A percentile compares a stretch with the other conserved stretches of the same genome.
These are phyloP conservation scores for Bombyx mandarina DNA, from an alignment of 1,140 invertebrate species.

Conservation along the genomic window DNA sequence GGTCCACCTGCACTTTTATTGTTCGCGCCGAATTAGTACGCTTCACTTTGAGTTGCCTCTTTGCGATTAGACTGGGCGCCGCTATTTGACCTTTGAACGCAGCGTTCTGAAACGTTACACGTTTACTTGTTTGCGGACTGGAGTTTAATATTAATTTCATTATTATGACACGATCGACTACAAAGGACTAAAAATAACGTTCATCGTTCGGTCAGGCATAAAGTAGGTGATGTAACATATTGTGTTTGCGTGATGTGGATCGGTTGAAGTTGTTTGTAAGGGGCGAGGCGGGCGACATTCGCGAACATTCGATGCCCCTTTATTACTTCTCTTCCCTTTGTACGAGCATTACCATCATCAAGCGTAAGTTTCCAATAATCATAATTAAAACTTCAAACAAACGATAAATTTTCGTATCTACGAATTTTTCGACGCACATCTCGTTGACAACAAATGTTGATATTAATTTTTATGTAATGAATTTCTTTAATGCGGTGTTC, in stretches of 20 bases:
- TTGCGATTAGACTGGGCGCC: constrained; percentile 36
- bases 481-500: too few species aligned
- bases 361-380: constrained; percentile 42
- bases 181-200: not conserved
- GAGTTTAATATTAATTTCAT: too few species aligned
- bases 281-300: constrained; percentile 11
- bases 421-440: too few species aligned
- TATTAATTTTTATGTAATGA: too few species aligned
- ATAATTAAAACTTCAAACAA: constrained; percentile 49
- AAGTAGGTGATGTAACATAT: constrained; percentile 18
- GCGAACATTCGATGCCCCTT: constrained; percentile 57
- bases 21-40: constrained; percentile 64
- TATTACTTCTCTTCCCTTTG: constrained; percentile 63
- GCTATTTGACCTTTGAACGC: constrained; percentile 30
- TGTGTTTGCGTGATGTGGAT: constrained; percentile 7
- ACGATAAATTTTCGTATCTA: too few species aligned
- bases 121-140: too few species aligned
- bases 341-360: constrained; percentile 45
- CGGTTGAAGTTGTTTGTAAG: not conserved
- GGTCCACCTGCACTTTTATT: constrained; percentile 67
- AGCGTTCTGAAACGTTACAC: too few species aligned
- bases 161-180: too few species aligned
- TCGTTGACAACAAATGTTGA: too few species aligned
- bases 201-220: constrained; percentile 10
- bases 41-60: constrained; percentile 54